Evolutionary conservation across 1,140 invertebrate genomes (phyloP).

Genomic region (Helicoverpa zea): DNA sequence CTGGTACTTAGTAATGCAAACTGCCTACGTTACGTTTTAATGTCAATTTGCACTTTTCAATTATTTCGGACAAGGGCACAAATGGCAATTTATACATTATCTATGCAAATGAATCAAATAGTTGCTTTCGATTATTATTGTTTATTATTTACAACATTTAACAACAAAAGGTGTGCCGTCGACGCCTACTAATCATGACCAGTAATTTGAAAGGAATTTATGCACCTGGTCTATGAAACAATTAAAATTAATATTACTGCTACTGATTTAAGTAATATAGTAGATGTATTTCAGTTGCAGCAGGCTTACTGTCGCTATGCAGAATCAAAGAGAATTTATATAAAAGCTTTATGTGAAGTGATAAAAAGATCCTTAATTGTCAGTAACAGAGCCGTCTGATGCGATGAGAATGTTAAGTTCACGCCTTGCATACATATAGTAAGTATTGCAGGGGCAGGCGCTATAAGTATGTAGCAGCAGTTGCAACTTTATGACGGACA

Average conservation of each 20-base stretch:
- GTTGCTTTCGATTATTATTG: constrained; percentile 20
- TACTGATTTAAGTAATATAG: background rate
- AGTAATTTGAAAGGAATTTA: constrained; percentile 13
- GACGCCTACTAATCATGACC: constrained; percentile 18
- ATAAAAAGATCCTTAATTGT: constrained; percentile 35
- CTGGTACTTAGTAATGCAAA: constrained; percentile 3
- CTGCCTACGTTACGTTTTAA: background rate
- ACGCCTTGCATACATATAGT: constrained; percentile 1
- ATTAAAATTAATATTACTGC: background rate
- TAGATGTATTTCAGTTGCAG: background rate
- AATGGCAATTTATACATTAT: constrained; percentile 16
- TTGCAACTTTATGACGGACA: constrained; percentile 50
- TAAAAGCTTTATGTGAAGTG: constrained; percentile 9
- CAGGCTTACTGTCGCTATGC: background rate
- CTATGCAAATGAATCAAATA: constrained; percentile 3
- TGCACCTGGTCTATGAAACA: constrained; percentile 1
- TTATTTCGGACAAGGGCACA: constrained; percentile 19
- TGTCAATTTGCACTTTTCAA: constrained; percentile 1
- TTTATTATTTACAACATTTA: constrained; percentile 24
- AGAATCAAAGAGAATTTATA: background rate
- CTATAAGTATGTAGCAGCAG: constrained; percentile 42
- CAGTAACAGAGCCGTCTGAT: constrained; percentile 11
- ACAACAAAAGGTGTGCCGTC: constrained; percentile 8
- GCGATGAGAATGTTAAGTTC: constrained; percentile 31
- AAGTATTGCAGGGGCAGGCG: background rate